Percentiles rank a stretch among this genome's conserved stretches.
Evolutionary conservation across 2,888 invertebrate genomes (phyloP).

Genomic region (Epistrophella euchroma): DNA sequence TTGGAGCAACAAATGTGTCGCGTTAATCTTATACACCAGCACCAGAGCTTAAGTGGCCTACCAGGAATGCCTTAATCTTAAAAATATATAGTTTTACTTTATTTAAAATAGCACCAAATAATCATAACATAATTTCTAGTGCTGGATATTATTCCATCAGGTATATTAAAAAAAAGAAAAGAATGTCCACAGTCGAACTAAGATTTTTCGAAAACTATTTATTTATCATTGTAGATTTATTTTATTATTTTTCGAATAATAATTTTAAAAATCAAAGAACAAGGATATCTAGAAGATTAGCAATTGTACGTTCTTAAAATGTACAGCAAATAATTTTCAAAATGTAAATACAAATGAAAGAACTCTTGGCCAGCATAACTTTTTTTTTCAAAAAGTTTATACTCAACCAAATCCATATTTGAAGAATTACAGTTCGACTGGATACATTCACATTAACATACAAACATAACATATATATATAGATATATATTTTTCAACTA

Average conservation of each 20-base stretch:
- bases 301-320: conserved; percentile 50
- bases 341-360: conserved; percentile 48
- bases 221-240: conserved; percentile 11
- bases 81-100: conserved; percentile 40
- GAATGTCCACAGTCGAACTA: conserved; percentile 54
- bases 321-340: conserved; percentile 42
- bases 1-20: conserved; percentile 83
- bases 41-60: conserved; percentile 79
- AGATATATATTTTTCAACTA: conserved; percentile 56
- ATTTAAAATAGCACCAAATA: conserved; percentile 68
- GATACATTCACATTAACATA: conserved; percentile 46
- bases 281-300: background rate
- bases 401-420: conserved; percentile 11
- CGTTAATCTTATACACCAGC: conserved; percentile 82
- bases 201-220: conserved; percentile 23
- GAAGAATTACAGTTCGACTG: conserved; percentile 63
- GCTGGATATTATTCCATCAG: conserved; percentile 67
- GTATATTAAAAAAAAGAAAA: conserved; percentile 34
- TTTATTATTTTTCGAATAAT: conserved; percentile 28
- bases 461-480: conserved; percentile 14
- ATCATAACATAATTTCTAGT: conserved; percentile 55
- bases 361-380: conserved; percentile 20
- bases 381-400: conserved; percentile 15
- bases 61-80: conserved; percentile 80
- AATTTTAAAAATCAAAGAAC: conserved; percentile 10